Base-by-base conservation (phyloP, 1,140 invertebrate species). In the Aleiodes sp. region DNA sequence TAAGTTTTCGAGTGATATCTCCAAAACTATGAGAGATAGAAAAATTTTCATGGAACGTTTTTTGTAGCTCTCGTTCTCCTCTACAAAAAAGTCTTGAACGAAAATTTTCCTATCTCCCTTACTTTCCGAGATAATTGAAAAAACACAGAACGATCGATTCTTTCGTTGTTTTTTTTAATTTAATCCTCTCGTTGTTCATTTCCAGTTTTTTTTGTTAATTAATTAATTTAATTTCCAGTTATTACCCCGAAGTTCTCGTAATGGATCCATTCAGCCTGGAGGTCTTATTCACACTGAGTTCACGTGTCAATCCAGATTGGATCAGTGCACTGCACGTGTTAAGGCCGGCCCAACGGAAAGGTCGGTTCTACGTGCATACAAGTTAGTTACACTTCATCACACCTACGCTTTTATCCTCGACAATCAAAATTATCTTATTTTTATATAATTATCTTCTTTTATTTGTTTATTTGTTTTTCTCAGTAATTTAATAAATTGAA, bases 261-360 rank as follows among this genome's bases (percentile, higher is more conserved):
- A 96, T 99, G 90, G 96, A 99, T 86, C 96, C 97, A 0, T 94
- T 96, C 75, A 98, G 95, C 74, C 87, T 99, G 72, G 96, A 98
- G 86, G 91, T 98, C 16, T 84, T 98, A 1, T 98, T 97, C 83
- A 92, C 91, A 9, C 86, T 99, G n/a, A 94, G 94, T 73, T 99
- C 97, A 0, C 92, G 95, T 82, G 94, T 98, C 35, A 96, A 97
- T 83, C 96, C 98, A 0, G 98, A 99, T 79, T 99, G 98, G 98
- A 97, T 99, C 73, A 96, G 94, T 79, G 95, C 98, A 59, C 89
- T 99, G 62, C 96, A 98, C 86, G 94, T 94, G 16, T 86, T 99
- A 19, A 88, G 94, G 70, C 96, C 97, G 68, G 92, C 92, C 76
- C 94, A 94, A 78, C 91, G 94, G 78, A 95, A 91, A 88, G 90